Base-by-base conservation (phyloP, 2,888 invertebrate species). In the Phaonia tiefii region DNA sequence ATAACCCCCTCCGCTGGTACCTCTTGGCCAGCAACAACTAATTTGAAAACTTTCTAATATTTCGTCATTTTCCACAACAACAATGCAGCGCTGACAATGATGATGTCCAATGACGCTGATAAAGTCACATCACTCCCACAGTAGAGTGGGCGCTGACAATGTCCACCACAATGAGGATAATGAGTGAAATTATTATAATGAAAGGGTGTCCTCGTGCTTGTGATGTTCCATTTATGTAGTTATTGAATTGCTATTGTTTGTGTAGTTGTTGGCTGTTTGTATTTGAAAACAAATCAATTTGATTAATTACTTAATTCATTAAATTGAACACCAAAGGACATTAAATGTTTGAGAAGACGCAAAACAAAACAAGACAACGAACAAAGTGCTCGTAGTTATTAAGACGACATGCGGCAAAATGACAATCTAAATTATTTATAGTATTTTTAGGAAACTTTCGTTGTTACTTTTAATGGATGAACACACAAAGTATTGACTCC, bases 241-340 rank as follows among this genome's bases (percentile, higher is more conserved):
- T 20, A 49, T 17, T 49, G 1, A 20, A 13, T 25, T 25, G 25
- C 20, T 51, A 15, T 46, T 46, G 11, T 54, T 20, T 15, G 5
- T 17, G 2, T 5, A 46, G 22, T 20, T 13, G 11, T 13, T 25
- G 15, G 8, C 31, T 15, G 46, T n/a, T 15, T 7, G 5, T 63
- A 11, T 42, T 63, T 42, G 20, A 46, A 60, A 39, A 65, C 25
- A 39, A 71, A 65, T 73, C 49, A 70, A 76, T 58, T 76, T 76
- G 75, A 76, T 73, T 73, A 80, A 80, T 76, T 58, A 31, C 72
- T 79, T 63, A 25, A 54, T 75, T 58, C 65, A 73, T 76, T 76
- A 63, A 75, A 69, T 75, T 72, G 75, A 72, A 72, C 79, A 46
- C 60, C 17, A 63, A 75, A 79, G 75, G 63, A 49, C 26, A 63